Evolutionary conservation across 2,113 vertebrate species (phyloP), one percentile per base, ranked within the genome.

Genomic region (Semnornis frantzii): DNA sequence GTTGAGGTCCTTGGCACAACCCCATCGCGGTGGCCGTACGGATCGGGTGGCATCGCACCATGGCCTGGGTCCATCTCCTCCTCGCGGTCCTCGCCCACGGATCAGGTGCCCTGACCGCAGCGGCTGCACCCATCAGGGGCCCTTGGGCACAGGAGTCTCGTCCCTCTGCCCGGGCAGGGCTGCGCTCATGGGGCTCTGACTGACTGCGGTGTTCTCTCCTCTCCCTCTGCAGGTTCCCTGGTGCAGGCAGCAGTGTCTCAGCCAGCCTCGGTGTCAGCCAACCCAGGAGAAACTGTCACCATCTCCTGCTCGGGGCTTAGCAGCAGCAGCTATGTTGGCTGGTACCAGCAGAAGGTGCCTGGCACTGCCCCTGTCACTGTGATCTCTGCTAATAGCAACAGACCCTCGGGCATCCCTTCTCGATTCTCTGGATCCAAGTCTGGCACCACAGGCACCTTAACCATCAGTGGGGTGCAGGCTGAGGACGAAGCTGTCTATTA

Each of bases 311-410:
- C 34, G 1, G 58, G 14, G 27, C 1, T 14, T 8, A 28, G 31
- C 44, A 25, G 31, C 44, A 25, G 16, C 13, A 6, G 3, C 5
- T 27, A 46, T 66, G 19, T 46, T 54, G 72, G 15, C 33, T 68
- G 63, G 82, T 39, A 3, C 48, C 85, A 87, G 68, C 66, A 80
- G 66, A 80, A 87, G 24, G 10, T 15, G 1, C 85, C 68, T 72
- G 85, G 75, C 39, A 23, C 2, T 48, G 33, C 8, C 12, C 73
- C 50, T 42, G 57, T 69, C 58, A 69, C 42, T 54, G 28, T 78
- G 10, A 84, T 52, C 42, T 78, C 34, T 0, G 0, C 0, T 0
- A 13, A 3, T 3, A 1, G 0, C 25, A 10, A 10, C 0, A 34
- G 39, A 52, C 63, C 68, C 34, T 74, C 46, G 0, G 39, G 3